Percentiles rank a stretch among this genome's conserved stretches.
Conservation (phyloP, 2,797 vertebrate genomes). For the Mus minutoides region DNA sequence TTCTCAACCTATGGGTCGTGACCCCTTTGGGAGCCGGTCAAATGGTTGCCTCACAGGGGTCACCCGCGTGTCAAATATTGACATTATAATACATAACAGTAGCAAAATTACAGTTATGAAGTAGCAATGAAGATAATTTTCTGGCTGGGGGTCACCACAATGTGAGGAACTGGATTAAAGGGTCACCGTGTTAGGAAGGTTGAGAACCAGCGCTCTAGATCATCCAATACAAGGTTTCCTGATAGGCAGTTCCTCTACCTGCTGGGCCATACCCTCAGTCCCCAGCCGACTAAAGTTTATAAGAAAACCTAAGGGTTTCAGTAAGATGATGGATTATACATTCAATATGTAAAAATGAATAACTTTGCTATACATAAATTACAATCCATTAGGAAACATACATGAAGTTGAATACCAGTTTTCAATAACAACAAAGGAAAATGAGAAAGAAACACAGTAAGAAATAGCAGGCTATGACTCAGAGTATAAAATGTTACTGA, state of each 20-base stretch:
- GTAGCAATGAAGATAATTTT: not conserved
- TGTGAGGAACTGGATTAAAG: not conserved
- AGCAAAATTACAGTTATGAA: not conserved
- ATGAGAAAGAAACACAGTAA: not conserved
- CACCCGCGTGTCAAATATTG: not conserved
- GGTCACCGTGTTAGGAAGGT: not conserved
- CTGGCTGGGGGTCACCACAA: not conserved
- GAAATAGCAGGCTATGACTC: not conserved
- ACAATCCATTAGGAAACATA: slow-evolving; percentile 49
- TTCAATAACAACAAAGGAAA: not conserved
- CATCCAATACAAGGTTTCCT: not conserved
- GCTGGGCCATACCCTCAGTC: not conserved
- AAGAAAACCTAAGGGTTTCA: slow-evolving; percentile 49
- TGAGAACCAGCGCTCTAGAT: not conserved
- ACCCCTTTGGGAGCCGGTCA: not conserved
- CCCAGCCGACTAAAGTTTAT: slow-evolving; percentile 9
- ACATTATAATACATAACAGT: not conserved
- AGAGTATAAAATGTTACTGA: not conserved
- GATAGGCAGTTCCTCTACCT: not conserved
- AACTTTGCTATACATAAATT: slow-evolving; percentile 37
- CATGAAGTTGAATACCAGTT: slow-evolving; percentile 1
- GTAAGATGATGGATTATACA: slow-evolving; percentile 10
- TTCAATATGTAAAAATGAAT: slow-evolving; percentile 33
- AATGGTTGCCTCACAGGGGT: not conserved
- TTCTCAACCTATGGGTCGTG: not conserved